Base-by-base conservation (phyloP, 2,797 vertebrate species). In the Cyprinella venusta region DNA sequence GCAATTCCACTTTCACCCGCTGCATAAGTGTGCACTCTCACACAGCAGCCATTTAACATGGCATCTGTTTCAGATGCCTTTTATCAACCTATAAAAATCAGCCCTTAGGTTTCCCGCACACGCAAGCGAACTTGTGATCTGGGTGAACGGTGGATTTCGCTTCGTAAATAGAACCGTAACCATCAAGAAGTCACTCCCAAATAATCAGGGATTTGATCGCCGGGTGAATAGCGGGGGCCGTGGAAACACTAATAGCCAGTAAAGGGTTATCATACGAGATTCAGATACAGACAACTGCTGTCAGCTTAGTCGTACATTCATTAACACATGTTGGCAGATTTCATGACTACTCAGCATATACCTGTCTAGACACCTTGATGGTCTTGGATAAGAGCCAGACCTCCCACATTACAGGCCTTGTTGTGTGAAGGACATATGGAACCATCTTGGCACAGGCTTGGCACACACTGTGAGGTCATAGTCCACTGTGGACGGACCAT, bases 1-100 rank as follows among this genome's bases (percentile, higher is more conserved):
- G 83, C 87, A 91, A 93, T 91, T 91, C 92, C 90, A 87, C 88
- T 92, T 91, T 90, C 89, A 87, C 86, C 85, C 84, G 85, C 84
- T 87, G 86, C 88, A 84, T 87, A 88, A 88, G 88, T 90, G 84
- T 81, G 86, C 89, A 90, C 88, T 87, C 86, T 85, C 82, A 81
- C 78, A 77, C 48, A 81, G 78, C 85, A 79, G 84, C 87, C 82
- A 86, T 87, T 88, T 88, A 88, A 89, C 88, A 86, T 71, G 79
- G 88, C 88, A 88, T 88, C 88, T 88, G 88, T 88, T 88, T 88
- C 88, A 81, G 86, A 85, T 69, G 80, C 84, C 85, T 88, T 87
- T 82, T 88, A 78, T 86, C 84, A 87, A 88, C 80, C 86, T 79
- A 79, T 87, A 88, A 88, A 48, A 88, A 88, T 88, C 86, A 87